Percentiles rank a stretch among this genome's conserved stretches.
phyloP scores from a whole-genome alignment of 2,797 vertebrate species.

The Petrocephalus schoutedeni region DNA sequence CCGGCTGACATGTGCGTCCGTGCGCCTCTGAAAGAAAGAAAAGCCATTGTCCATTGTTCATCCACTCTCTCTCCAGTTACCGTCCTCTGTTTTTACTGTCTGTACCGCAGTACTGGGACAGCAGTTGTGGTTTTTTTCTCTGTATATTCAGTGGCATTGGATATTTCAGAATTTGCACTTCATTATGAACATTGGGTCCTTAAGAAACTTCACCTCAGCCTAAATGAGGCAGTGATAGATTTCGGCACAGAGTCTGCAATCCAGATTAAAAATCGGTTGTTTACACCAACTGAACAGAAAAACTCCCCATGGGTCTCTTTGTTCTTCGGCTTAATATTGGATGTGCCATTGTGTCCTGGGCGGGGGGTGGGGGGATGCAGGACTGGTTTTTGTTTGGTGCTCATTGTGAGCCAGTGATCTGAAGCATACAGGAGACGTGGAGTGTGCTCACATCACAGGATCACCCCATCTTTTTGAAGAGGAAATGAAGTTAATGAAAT shows the following conservation, averaged over 20 bases:
- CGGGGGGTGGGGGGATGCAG: neutral
- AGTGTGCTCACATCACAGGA: neutral
- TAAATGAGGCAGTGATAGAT: neutral
- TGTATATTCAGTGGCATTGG: neutral
- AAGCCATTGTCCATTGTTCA: neutral
- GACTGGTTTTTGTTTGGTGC: neutral
- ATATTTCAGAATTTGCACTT: neutral
- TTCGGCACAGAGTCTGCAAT: neutral
- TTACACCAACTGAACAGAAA: neutral
- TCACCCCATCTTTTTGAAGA: neutral
- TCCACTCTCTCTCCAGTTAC: neutral
- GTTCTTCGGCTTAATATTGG: neutral
- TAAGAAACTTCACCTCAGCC: neutral
- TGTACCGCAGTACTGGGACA: neutral
- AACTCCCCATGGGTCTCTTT: neutral
- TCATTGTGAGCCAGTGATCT: neutral
- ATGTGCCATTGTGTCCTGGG: neutral
- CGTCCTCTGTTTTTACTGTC: neutral
- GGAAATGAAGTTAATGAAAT: constrained; percentile 9
- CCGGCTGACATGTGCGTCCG: neutral
- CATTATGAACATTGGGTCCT: neutral
- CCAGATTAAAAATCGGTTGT: neutral
- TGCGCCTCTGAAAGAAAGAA: neutral
- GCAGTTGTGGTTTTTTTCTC: neutral
- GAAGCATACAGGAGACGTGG: neutral